These are phyloP conservation scores for Alviniconcha strummeri DNA, from an alignment of 2,888 invertebrate genomes.

Conservation along the genomic window DNA sequence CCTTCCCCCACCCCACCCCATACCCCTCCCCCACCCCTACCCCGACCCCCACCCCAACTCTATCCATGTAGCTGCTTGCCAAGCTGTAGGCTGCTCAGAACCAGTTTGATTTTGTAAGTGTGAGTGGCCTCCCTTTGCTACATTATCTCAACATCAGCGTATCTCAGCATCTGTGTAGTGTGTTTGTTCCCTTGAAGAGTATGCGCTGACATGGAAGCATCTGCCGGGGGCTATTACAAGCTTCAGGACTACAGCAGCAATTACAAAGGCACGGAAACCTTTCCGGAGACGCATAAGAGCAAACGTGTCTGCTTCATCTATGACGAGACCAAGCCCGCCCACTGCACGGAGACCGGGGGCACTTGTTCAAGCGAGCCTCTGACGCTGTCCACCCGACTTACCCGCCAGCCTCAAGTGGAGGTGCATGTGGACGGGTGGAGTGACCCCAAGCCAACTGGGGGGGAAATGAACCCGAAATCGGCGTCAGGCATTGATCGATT, in stretches of 20 bases:
- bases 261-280: not conserved
- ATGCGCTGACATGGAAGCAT: not conserved
- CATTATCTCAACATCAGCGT: no score
- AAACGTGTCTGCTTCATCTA: not conserved
- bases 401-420: not conserved
- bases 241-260: not conserved
- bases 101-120: no score
- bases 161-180: no score
- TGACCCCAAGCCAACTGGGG: not conserved
- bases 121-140: no score
- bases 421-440: not conserved
- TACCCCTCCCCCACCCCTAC: no score
- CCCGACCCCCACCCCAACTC: no score
- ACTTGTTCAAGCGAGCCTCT: not conserved
- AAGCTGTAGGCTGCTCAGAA: no score
- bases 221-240: slow-evolving; percentile 6
- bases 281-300: not conserved
- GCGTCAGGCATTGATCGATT: not conserved
- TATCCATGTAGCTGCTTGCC: no score
- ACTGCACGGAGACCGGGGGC: not conserved
- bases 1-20: no score
- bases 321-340: slow-evolving; percentile 6
- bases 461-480: not conserved
- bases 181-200: not conserved
- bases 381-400: slow-evolving; percentile 3